Evolutionary conservation across 2,888 invertebrate genomes (phyloP), one percentile per base, ranked within the genome.

Genomic region (Automeris io): DNA sequence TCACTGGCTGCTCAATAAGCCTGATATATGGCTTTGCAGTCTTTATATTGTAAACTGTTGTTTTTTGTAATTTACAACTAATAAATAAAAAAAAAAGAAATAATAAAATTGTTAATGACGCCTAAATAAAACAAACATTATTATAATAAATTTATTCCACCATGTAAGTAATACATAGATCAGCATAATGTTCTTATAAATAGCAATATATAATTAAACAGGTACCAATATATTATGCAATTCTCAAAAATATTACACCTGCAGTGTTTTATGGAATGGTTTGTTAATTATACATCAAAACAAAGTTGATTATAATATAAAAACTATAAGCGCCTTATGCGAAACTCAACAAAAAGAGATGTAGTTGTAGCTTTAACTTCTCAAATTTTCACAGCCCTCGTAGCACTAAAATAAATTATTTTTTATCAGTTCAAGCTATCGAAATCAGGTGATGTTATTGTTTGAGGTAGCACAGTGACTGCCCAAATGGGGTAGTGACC

Each of bases 341-440:
- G 23, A 34, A 34, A 23, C 33, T 34, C 22, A 37, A 37, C 32
- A n/a, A 29, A 16, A 16, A 37, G 31, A 18, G 31, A 31, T 34
- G 37, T 32, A 31, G 31, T 37, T 18, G 29, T 23, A 21, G 37
- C 23, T 32, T 23, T 33, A 36, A 18, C 32, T 46, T 40, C 45
- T n/a, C 16, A 29, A 29, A 16, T 29, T 38, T 49, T 66, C 63
- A 76, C 58, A 78, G 65, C 43, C 66, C 67, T 37, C 74, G 75
- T 39, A 76, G 68, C 62, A 61, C 79, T 79, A 76, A 51, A 74
- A 70, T 41, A 48, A 51, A 43, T n/a, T n/a, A n/a, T n/a, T n/a
- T n/a, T n/a, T n/a, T n/a, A n/a, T n/a, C n/a, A n/a, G n/a, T n/a
- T n/a, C n/a, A n/a, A n/a, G n/a, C n/a, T n/a, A n/a, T n/a, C n/a